Conservation (phyloP, 2,113 vertebrate genomes). For the Solenodon paradoxus region DNA sequence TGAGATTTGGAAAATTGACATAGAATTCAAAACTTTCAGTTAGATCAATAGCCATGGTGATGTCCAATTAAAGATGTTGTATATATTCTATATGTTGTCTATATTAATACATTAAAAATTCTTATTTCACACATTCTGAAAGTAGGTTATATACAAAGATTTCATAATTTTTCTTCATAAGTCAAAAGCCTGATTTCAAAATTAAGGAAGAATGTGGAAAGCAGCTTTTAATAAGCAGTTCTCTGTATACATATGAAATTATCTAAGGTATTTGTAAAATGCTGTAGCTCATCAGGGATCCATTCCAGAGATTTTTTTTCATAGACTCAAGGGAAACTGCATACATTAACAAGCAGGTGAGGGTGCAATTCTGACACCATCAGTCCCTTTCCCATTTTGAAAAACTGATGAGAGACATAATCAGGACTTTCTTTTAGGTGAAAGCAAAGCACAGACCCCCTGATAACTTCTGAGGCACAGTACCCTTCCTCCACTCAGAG, state of each 20-base stretch:
- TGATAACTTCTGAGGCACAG: accelerated
- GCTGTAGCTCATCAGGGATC: not conserved
- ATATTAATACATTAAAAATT: not conserved
- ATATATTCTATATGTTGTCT: not conserved
- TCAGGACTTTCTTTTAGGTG: not conserved
- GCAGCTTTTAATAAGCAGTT: not conserved
- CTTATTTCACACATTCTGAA: not conserved
- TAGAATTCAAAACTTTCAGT: not conserved
- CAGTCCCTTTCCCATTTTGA: not conserved
- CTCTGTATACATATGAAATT: not conserved
- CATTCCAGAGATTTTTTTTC: not conserved
- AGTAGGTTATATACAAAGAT: not conserved
- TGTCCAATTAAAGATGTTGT: not conserved
- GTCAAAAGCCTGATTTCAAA: not conserved
- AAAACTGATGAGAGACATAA: not conserved
- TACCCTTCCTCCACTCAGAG: not conserved
- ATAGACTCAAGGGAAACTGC: not conserved
- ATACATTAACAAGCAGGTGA: not conserved
- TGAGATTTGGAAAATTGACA: not conserved
- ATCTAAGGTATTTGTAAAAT: not conserved
- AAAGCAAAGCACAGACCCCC: not conserved
- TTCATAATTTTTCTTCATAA: not conserved
- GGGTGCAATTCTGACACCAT: not conserved
- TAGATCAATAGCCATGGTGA: not conserved
- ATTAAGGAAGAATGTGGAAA: not conserved